Evolutionary conservation across 2,113 vertebrate species (phyloP).

Genomic region (Progne subis): DNA sequence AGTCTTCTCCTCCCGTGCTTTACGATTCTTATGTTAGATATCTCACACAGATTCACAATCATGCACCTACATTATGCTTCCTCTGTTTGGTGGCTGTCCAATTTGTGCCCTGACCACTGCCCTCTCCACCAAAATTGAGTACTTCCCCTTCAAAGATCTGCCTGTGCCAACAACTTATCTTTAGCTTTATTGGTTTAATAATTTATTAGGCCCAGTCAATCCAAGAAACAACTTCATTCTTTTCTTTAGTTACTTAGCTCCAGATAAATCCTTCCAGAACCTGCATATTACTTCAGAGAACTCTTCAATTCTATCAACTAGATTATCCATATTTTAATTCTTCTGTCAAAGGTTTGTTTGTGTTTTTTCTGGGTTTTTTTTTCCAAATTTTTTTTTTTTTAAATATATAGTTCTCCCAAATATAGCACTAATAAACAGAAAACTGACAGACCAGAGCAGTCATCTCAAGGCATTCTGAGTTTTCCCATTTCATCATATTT

Average conservation of each 20-base stretch:
- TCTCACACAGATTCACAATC: neutral
- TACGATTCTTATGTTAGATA: accelerated
- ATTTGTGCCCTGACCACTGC: neutral
- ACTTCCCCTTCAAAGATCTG: neutral
- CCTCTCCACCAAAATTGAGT: neutral
- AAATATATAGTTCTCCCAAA: neutral
- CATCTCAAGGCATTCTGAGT: neutral
- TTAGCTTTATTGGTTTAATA: neutral
- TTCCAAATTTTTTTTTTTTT: neutral
- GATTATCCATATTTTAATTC: neutral
- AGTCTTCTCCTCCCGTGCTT: neutral
- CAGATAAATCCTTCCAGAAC: neutral
- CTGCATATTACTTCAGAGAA: neutral
- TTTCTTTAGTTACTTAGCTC: neutral
- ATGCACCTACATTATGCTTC: neutral
- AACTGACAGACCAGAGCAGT: neutral
- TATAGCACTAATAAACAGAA: neutral
- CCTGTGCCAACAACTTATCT: neutral
- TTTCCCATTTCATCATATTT: neutral
- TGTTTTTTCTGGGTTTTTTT: neutral
- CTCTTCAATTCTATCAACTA: neutral
- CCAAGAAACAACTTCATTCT: neutral
- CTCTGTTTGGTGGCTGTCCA: neutral
- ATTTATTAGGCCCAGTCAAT: neutral
- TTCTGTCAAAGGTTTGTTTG: neutral